A percentile compares a stretch with the other conserved stretches of the same genome.
Evolutionary conservation across 1,140 invertebrate species (phyloP).

Genomic region (Anastrepha obliqua): DNA sequence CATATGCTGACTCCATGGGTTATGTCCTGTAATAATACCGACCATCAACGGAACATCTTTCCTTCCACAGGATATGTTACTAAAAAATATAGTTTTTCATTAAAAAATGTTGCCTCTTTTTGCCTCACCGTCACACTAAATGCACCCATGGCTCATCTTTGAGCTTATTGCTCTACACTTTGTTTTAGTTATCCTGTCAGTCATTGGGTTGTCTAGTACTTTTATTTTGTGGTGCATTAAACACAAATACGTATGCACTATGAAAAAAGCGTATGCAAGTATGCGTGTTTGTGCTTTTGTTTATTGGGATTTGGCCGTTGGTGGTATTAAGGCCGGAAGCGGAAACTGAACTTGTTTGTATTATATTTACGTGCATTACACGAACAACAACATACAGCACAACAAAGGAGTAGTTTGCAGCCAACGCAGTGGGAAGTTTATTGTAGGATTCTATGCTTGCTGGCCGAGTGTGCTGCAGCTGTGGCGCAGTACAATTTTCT

Average conservation of each 20-base stretch:
- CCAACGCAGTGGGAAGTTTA: neutral
- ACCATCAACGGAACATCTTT: too few species aligned
- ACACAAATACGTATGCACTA: neutral
- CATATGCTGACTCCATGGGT: too few species aligned
- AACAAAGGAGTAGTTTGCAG: neutral
- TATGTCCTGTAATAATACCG: too few species aligned
- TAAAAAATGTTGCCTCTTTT: too few species aligned
- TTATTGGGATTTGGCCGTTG: neutral
- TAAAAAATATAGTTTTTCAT: too few species aligned
- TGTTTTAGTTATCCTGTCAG: too few species aligned
- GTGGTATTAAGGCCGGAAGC: conserved; percentile 39
- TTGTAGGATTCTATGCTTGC: neutral
- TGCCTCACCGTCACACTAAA: too few species aligned
- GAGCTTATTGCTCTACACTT: too few species aligned
- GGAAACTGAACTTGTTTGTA: conserved; percentile 11
- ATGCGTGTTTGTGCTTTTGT: neutral
- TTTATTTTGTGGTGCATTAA: neutral
- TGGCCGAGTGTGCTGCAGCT: neutral
- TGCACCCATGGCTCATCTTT: too few species aligned
- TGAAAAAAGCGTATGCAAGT: neutral
- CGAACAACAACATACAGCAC: neutral
- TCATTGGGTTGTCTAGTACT: too few species aligned
- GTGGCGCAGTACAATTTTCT: neutral
- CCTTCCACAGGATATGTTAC: too few species aligned
- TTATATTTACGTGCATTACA: neutral